Percentiles rank a stretch among this genome's conserved stretches.
These are phyloP conservation scores for Pogona vitticeps DNA, from an alignment of 2,113 vertebrate species.

Conservation along the genomic window DNA sequence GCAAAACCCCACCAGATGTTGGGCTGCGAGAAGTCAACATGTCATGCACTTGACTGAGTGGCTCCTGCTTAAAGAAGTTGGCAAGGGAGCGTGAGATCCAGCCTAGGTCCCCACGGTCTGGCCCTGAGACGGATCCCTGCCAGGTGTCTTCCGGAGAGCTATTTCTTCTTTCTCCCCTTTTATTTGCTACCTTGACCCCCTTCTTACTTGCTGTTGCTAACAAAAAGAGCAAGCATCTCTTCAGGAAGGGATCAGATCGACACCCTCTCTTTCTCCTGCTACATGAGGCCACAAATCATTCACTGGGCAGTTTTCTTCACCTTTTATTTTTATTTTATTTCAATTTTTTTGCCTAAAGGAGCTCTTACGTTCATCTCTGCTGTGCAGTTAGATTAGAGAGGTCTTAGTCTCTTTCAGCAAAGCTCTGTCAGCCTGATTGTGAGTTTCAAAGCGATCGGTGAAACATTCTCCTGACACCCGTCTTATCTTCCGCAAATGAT, in stretches of 20 bases:
- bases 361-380: not conserved
- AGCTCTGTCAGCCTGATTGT: not conserved
- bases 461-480: not conserved
- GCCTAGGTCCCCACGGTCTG: too few species aligned
- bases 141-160: not conserved
- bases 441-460: constrained; percentile 4
- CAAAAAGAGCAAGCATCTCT: not conserved
- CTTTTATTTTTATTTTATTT: not conserved
- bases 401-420: not conserved
- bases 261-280: not conserved
- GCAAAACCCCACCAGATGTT: too few species aligned
- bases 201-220: not conserved
- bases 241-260: not conserved
- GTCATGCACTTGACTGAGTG: too few species aligned
- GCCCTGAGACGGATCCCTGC: too few species aligned
- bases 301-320: not conserved
- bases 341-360: not conserved
- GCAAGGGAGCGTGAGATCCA: too few species aligned
- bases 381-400: not conserved
- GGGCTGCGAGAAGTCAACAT: too few species aligned
- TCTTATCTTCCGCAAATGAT: not conserved
- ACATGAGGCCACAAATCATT: too few species aligned
- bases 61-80: too few species aligned
- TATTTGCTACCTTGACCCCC: not conserved
- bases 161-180: not conserved